Conservation (phyloP, 2,888 invertebrate genomes). For the Resseliella maxima region DNA sequence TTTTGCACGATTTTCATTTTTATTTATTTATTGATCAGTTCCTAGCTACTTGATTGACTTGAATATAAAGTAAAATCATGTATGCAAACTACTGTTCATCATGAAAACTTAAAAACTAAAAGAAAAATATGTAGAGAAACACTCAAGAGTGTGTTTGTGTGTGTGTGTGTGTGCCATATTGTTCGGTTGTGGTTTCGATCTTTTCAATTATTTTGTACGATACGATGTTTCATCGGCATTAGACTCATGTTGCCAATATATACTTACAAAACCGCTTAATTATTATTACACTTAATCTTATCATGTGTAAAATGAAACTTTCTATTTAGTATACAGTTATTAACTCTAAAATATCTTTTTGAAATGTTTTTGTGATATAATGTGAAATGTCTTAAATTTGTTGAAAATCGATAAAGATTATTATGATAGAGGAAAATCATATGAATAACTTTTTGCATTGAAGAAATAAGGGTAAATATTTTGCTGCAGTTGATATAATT, state of each 20-base stretch:
- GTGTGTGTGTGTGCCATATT: not conserved
- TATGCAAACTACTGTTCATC: not conserved
- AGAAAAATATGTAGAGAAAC: not conserved
- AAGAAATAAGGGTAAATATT: too few relatives aligned
- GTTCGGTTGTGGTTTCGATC: not conserved
- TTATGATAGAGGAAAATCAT: too few relatives aligned
- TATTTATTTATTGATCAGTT: not conserved
- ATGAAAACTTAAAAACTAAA: conserved; percentile 28
- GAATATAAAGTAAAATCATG: not conserved
- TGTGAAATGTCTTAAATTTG: not conserved
- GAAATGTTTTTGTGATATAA: not conserved
- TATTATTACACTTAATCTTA: not conserved
- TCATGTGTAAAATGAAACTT: conserved; percentile 16
- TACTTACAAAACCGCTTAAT: not conserved
- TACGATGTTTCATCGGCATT: too few relatives aligned
- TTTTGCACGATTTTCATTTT: not conserved
- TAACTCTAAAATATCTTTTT: not conserved
- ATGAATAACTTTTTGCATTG: too few relatives aligned
- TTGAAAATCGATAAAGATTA: not conserved
- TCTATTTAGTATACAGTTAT: not conserved
- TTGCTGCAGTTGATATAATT: too few relatives aligned
- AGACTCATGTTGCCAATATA: not conserved
- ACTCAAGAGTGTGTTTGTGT: too few relatives aligned
- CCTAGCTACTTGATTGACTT: not conserved
- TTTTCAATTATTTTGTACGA: not conserved